Conservation (phyloP, 2,797 vertebrate genomes). For the Pseudochromis fuscus region DNA sequence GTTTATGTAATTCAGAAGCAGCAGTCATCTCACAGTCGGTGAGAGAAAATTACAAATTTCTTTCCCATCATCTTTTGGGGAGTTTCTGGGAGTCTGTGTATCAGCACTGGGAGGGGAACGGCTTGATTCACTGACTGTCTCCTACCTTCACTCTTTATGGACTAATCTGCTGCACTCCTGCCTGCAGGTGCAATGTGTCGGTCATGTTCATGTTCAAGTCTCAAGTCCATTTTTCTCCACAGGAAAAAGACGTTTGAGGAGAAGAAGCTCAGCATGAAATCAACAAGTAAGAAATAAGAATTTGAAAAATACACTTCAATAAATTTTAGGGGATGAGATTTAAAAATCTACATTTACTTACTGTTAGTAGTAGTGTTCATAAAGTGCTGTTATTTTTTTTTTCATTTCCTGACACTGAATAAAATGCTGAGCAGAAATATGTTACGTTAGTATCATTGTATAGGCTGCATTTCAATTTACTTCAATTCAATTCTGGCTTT, state of each 20-base stretch:
- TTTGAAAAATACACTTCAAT: too few species aligned
- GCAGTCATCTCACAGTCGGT: conserved; percentile 28
- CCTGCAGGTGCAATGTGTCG: not conserved
- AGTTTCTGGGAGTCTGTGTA: conserved; percentile 26
- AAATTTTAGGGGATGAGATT: too few species aligned
- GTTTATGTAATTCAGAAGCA: conserved; percentile 58
- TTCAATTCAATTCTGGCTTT: too few species aligned
- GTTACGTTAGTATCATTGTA: too few species aligned
- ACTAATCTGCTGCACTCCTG: not conserved
- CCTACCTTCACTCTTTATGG: not conserved
- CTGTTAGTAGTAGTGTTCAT: not conserved
- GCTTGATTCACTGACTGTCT: not conserved
- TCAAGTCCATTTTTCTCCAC: conserved; percentile 9
- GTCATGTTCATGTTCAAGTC: not conserved
- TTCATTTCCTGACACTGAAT: too few species aligned
- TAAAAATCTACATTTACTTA: too few species aligned
- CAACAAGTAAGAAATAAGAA: conserved; percentile 52
- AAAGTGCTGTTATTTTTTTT: too few species aligned
- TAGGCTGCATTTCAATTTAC: too few species aligned
- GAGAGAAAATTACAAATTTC: conserved; percentile 31
- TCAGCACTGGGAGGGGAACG: conserved; percentile 5
- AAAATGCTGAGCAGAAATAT: too few species aligned
- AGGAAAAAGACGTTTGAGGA: conserved; percentile 40
- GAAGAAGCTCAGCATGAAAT: conserved; percentile 41
- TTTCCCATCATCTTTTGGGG: conserved; percentile 5